Evolutionary conservation across 2,888 invertebrate species (phyloP), one percentile per base, ranked within the genome.

Genomic region (Alitta virens): DNA sequence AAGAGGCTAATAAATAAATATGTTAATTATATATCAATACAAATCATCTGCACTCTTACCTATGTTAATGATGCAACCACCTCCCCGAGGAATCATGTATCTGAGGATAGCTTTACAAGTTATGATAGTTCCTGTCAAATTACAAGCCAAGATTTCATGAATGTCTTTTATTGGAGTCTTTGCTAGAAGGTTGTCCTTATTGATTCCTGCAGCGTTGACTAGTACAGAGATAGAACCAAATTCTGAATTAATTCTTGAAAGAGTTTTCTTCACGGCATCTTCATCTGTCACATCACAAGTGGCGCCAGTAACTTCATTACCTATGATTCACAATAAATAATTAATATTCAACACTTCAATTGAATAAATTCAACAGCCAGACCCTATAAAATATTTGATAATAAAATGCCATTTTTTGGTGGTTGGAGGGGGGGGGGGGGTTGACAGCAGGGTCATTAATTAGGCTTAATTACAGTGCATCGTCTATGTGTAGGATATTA

Each of bases 1-100:
- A 9, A 50, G 21, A 25, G 24, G 24, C 23, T 52, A 21, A 52
- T 25, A n/a, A 14, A 5, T 9, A 52, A 24, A 21, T 21, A 49
- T 16, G 5, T 18, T 23, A 49, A 18, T 21, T 49, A 9, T 9
- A 49, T 21, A 12, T 49, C 16, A 49, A 49, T 21, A 16, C 49
- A 21, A 21, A 49, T 7, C 49, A 49, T 21, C 7, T 3, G 5
- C 16, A 18, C 5, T 18, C 25, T 2, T 53, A 52, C 62, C 58
- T 33, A 62, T 58, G 18, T 62, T 62, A 2, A 62, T 53, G 23
- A 62, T 62, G 49, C 57, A 62, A 5, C 62, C 62, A 2, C 16
- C 9, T 43, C 49, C 9, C 2, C 16, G 3, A 18, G 57, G 40
- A 7, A 62, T 24, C 62, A 62, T 62, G 26, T 43, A 25, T 18